Conservation (phyloP, 2,113 vertebrate species). For the Sitta europaea region DNA sequence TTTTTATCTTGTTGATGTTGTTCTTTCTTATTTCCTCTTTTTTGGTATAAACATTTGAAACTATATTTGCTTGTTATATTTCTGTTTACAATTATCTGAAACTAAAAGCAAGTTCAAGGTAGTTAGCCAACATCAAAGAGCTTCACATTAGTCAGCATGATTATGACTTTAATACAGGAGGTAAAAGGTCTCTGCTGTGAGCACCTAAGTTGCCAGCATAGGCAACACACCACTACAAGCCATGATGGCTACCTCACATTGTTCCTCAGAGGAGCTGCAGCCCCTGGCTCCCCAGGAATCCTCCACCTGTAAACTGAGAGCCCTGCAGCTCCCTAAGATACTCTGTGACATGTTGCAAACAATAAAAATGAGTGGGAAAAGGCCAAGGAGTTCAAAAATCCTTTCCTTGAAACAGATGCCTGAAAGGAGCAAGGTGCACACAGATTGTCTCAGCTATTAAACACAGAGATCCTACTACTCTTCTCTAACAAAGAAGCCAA, state of each 20-base stretch:
- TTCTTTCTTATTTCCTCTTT: background rate
- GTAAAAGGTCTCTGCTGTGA: background rate
- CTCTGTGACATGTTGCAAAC: background rate
- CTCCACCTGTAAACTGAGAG: background rate
- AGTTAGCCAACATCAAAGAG: background rate
- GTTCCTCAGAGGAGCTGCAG: background rate
- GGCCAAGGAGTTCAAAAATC: background rate
- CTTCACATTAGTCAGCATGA: rapidly evolving
- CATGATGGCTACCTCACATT: background rate
- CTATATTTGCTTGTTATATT: background rate
- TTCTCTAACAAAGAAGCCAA: background rate
- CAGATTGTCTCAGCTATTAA: background rate
- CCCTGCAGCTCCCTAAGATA: background rate
- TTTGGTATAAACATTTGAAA: background rate
- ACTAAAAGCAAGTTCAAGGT: background rate
- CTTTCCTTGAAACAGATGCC: background rate
- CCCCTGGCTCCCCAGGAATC: background rate
- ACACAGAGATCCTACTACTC: background rate
- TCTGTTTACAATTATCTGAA: background rate
- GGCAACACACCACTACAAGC: background rate
- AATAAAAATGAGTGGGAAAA: background rate
- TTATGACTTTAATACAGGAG: background rate
- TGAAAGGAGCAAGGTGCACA: background rate
- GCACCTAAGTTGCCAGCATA: background rate
- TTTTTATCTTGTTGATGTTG: background rate